Percentiles rank a stretch among this genome's conserved stretches.
phyloP scores from a whole-genome alignment of 2,113 vertebrate genomes.

The Tupaia tana region DNA sequence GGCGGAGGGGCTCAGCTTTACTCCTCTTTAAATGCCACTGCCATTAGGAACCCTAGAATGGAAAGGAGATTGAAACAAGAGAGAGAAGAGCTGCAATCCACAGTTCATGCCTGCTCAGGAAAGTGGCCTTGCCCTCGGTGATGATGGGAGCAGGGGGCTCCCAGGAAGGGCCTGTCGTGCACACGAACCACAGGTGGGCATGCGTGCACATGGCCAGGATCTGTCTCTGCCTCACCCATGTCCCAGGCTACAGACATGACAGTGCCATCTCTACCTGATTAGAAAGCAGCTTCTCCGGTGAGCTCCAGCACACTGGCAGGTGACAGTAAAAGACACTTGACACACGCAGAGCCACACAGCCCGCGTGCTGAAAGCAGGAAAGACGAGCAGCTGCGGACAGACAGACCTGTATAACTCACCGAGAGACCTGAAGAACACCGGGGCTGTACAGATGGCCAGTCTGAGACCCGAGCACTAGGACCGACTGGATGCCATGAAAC shows the following conservation, averaged over 20 bases:
- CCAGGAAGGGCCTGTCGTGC: fast-evolving
- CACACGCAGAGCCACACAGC: background rate
- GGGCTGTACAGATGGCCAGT: background rate
- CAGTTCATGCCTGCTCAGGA: background rate
- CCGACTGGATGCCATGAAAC: background rate
- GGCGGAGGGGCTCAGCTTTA: background rate
- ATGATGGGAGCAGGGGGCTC: background rate
- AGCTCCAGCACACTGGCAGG: background rate
- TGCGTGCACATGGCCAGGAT: fast-evolving
- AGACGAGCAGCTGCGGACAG: background rate
- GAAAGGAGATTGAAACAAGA: background rate
- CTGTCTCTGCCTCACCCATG: background rate
- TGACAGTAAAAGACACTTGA: background rate
- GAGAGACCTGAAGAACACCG: background rate
- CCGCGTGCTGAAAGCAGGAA: too few relatives aligned
- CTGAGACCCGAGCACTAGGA: background rate
- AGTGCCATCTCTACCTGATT: background rate
- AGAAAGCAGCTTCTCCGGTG: background rate
- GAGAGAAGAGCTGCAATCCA: background rate
- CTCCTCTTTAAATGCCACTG: background rate
- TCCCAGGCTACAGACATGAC: background rate
- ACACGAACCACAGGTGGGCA: background rate
- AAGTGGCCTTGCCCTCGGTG: background rate
- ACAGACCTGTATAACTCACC: background rate
- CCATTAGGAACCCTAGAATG: background rate